A percentile compares a stretch with the other conserved stretches of the same genome.
phyloP scores from a whole-genome alignment of 2,797 vertebrate genomes.

The Lagorchestes hirsutus region DNA sequence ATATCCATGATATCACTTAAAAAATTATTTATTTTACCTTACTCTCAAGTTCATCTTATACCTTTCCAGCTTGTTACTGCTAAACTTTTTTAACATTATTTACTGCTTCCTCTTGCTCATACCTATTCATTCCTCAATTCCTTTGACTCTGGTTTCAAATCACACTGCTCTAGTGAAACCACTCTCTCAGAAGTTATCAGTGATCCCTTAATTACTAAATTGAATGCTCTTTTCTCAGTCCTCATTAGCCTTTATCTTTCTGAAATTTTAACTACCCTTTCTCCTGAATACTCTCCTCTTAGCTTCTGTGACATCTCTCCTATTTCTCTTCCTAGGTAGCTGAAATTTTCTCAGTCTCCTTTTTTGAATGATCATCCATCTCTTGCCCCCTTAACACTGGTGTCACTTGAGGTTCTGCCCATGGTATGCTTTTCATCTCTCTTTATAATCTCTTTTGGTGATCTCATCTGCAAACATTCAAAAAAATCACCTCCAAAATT shows the following conservation, averaged over 20 bases:
- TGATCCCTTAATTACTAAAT: neutral
- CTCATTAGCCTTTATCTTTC: neutral
- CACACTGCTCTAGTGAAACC: neutral
- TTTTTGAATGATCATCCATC: neutral
- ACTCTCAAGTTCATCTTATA: neutral
- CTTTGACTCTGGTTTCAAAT: neutral
- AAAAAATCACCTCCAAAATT: neutral
- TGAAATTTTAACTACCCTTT: neutral
- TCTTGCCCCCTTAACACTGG: neutral
- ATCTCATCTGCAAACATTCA: neutral
- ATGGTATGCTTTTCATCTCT: neutral
- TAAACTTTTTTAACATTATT: neutral
- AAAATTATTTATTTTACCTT: neutral
- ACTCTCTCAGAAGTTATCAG: neutral
- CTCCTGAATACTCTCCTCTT: neutral
- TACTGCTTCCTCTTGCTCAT: neutral
- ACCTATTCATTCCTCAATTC: neutral
- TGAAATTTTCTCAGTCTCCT: neutral
- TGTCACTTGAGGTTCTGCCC: neutral
- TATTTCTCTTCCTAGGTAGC: neutral
- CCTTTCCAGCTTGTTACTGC: neutral
- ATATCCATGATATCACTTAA: too few species aligned
- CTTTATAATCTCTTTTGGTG: neutral
- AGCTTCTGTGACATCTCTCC: neutral
- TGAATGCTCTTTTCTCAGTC: neutral